These are phyloP conservation scores for Hydrophis major DNA, from an alignment of 2,797 vertebrate species.

Conservation along the genomic window DNA sequence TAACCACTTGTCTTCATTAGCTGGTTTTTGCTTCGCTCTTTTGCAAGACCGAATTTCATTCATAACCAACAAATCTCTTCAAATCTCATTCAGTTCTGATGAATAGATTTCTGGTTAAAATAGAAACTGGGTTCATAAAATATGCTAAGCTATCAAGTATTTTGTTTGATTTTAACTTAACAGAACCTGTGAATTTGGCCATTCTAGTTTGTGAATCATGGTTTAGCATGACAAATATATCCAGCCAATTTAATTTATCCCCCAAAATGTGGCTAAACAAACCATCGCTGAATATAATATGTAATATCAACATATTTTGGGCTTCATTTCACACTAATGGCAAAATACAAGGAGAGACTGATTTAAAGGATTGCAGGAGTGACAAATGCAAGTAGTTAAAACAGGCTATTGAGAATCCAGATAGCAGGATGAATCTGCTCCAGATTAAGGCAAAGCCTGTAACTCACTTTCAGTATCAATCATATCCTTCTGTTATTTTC, in stretches of 20 bases:
- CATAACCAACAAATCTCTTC: background rate
- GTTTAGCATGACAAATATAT: background rate
- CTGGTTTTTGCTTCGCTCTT: background rate
- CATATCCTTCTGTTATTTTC: background rate
- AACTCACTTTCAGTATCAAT: background rate
- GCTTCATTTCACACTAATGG: background rate
- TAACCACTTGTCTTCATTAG: background rate
- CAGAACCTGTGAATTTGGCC: background rate
- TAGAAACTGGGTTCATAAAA: background rate
- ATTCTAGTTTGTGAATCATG: background rate
- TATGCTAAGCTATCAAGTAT: background rate
- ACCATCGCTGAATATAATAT: background rate
- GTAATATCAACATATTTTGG: background rate
- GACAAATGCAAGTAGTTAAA: background rate
- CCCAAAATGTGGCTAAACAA: background rate
- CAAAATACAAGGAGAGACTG: background rate
- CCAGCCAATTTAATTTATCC: background rate
- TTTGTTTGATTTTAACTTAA: background rate
- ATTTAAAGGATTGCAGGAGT: background rate
- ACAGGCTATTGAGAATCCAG: background rate
- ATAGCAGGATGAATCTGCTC: background rate
- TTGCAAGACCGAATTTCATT: background rate
- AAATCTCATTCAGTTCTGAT: background rate
- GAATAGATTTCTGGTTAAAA: background rate
- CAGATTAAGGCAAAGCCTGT: background rate